Base-by-base conservation (phyloP, 2,797 vertebrate species). In the Sciurus vulgaris region DNA sequence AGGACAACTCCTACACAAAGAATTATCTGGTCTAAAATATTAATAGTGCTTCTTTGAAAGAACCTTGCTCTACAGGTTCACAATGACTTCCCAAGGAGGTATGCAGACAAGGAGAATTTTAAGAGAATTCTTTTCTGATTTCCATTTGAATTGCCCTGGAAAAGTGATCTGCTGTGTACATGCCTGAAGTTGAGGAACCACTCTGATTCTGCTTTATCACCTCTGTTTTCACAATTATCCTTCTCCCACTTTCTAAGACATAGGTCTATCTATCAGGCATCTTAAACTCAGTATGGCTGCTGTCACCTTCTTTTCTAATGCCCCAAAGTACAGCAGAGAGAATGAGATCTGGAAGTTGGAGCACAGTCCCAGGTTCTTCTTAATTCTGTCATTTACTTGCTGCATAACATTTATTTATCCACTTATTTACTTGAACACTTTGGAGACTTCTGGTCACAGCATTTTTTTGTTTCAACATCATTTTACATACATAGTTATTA, bases 401-500 rank as follows among this genome's bases (percentile, higher is more conserved):
- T 70, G 20, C 70, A 17, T 76, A 82, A n/a, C 35, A 69, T 41
- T 30, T 88, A 65, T 47, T 82, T 76, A 72, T 47, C 76, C 83
- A 35, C 11, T 65, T 94, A 86, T 35, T 89, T 87, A 93, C 59
- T 86, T 87, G 41, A 83, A 84, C 1, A 54, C 26, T 83, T 91
- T 65, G 22, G 30, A 44, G 20, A 38, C 49, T 78, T 91, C n/a
- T 73, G 30, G 35, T 61, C 41, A 78, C 54, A 76, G 30, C 13
- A 28, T 18, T 35, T 7, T 14, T 74, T 85, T 83, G 24, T 86
- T 93, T 94, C 94, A 84, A 67, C 79, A 91, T 78, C 28, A 94
- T 94, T 77, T 33, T 69, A 51, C 30, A 73, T 79, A n/a, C 1
- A 51, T 93, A 30, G 86, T 85, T 86, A 77, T 85, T 90, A 72